phyloP scores from a whole-genome alignment of 2,113 vertebrate genomes.

The Rhadina sibilatrix region DNA sequence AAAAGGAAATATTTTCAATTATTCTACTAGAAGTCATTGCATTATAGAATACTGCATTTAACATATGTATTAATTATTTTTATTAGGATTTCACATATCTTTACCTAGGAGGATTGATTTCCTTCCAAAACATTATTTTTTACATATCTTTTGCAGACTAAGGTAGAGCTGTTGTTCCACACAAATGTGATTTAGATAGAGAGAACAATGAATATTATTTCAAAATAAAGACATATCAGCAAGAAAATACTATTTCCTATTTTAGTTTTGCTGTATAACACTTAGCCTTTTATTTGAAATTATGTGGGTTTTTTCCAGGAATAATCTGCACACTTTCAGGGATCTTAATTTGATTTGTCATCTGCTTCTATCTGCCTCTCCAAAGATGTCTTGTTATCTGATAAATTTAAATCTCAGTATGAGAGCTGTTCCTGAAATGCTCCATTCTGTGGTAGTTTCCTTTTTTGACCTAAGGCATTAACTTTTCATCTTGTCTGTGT shows the following conservation, averaged over 20 bases:
- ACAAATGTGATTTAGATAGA: background rate
- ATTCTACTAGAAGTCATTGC: background rate
- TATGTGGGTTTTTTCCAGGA: background rate
- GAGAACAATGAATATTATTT: background rate
- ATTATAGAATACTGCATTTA: background rate
- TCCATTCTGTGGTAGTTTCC: background rate
- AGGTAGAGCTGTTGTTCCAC: background rate
- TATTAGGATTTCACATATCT: background rate
- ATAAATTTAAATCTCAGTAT: background rate
- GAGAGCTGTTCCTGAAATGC: background rate
- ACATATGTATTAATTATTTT: background rate
- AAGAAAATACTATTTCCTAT: background rate
- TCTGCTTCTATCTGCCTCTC: background rate
- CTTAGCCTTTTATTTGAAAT: background rate
- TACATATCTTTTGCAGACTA: background rate
- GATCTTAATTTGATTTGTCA: background rate
- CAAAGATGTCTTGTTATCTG: background rate
- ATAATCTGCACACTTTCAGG: background rate
- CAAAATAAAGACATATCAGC: background rate
- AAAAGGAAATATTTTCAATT: background rate
- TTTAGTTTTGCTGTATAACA: background rate
- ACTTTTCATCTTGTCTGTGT: conserved; percentile 5
- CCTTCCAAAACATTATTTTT: background rate
- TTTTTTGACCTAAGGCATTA: background rate
- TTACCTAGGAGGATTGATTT: background rate